Evolutionary conservation across 2,113 vertebrate species (phyloP).

Genomic region (Nanorana parkeri): DNA sequence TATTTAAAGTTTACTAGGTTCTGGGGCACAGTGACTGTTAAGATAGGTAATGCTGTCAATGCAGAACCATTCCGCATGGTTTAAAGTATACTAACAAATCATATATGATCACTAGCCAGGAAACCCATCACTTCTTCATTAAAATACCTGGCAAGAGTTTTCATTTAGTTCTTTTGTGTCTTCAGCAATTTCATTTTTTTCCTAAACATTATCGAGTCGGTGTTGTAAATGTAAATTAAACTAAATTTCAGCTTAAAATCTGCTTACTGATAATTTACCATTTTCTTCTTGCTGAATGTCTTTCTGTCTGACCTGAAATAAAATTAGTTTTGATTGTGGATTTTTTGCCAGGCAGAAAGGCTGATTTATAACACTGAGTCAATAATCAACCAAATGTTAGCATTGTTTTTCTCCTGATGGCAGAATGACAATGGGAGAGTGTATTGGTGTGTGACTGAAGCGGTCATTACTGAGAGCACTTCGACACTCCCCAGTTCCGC

Average conservation of each 20-base stretch:
- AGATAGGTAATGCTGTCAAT: too few species aligned
- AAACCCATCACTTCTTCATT: conserved; percentile 8
- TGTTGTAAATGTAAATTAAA: conserved; percentile 20
- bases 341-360: background rate
- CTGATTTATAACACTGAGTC: conserved; percentile 1
- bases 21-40: too few species aligned
- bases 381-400: conserved; percentile 35
- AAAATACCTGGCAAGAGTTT: conserved; percentile 13
- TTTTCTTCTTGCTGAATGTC: conserved; percentile 30
- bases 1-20: too few species aligned
- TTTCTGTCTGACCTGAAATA: conserved; percentile 13
- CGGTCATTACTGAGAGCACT: background rate
- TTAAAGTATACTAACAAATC: too few species aligned
- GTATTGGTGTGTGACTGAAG: conserved; percentile 13
- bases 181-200: conserved; percentile 17
- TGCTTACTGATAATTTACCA: conserved; percentile 17
- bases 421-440: background rate
- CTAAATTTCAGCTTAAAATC: conserved; percentile 2
- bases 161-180: conserved; percentile 6
- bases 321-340: conserved; percentile 11
- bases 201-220: background rate
- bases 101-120: background rate
- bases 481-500: background rate
- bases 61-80: too few species aligned
- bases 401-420: background rate